Percentiles rank a stretch among this genome's conserved stretches.
Evolutionary conservation across 2,888 invertebrate genomes (phyloP).

Genomic region (Charanyca ferruginea): DNA sequence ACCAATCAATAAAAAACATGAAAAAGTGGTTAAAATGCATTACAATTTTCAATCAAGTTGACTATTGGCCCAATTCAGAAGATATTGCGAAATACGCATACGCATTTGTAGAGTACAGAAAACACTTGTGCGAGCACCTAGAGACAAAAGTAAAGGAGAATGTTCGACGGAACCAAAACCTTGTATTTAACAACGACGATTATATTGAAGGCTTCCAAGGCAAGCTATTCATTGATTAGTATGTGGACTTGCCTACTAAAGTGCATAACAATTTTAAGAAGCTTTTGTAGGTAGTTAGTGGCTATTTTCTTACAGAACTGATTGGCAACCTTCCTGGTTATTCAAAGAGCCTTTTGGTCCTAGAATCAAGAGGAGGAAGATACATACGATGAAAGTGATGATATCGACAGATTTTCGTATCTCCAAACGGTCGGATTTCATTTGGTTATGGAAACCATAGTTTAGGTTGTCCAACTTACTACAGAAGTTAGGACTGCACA

Average conservation of each 20-base stretch:
- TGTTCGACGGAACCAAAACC: conserved; percentile 54
- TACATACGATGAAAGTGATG: background rate
- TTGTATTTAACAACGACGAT: conserved; percentile 60
- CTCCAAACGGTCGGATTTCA: background rate
- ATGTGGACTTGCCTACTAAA: conserved; percentile 23
- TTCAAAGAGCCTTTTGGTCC: background rate
- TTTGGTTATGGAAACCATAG: background rate
- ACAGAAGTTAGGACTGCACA: background rate
- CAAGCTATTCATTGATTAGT: conserved; percentile 47
- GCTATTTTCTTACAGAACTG: conserved; percentile 4
- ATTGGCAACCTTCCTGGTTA: background rate
- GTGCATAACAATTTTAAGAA: conserved; percentile 22
- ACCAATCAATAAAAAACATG: conserved; percentile 8
- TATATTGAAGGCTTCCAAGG: conserved; percentile 50
- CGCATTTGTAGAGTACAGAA: conserved; percentile 14
- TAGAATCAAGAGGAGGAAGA: background rate
- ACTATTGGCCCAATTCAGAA: conserved; percentile 60
- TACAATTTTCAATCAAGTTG: conserved; percentile 38
- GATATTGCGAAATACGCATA: conserved; percentile 47
- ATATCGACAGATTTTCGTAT: background rate
- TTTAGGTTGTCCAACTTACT: background rate
- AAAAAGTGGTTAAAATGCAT: conserved; percentile 27
- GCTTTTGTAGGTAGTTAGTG: background rate
- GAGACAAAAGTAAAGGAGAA: conserved; percentile 61
- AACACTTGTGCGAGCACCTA: conserved; percentile 26